A percentile compares a stretch with the other conserved stretches of the same genome.
phyloP scores from a whole-genome alignment of 2,797 vertebrate genomes.

The Gobio occitaniae region DNA sequence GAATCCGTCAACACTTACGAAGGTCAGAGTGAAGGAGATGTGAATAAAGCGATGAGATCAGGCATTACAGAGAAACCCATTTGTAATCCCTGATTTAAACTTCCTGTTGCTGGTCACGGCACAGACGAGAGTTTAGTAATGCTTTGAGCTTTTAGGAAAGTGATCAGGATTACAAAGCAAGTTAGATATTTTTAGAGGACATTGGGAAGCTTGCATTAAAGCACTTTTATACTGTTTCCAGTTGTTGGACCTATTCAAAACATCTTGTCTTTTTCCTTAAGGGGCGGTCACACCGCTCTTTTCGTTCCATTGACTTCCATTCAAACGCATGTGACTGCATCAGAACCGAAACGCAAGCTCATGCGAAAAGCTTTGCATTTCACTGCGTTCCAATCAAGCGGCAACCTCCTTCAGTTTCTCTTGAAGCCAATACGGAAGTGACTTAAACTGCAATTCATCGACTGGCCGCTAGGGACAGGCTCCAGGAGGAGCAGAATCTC shows the following conservation, averaged over 20 bases:
- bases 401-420: too few species aligned
- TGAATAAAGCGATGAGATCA: slow-evolving; percentile 7
- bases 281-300: too few species aligned
- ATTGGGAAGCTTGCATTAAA: not conserved
- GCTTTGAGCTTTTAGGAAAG: slow-evolving; percentile 8
- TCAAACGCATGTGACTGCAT: too few species aligned
- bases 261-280: not conserved
- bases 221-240: not conserved
- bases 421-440: too few species aligned
- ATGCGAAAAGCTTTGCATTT: too few species aligned
- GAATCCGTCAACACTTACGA: slow-evolving; percentile 97
- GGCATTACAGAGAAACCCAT: not conserved
- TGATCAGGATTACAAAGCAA: not conserved
- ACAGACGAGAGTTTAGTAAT: not conserved
- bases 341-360: too few species aligned
- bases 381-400: too few species aligned
- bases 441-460: too few species aligned
- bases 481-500: too few species aligned
- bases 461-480: too few species aligned
- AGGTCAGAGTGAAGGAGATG: slow-evolving; percentile 72
- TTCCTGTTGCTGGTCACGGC: not conserved
- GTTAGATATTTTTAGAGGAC: not conserved
- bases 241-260: not conserved
- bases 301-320: too few species aligned
- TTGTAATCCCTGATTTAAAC: not conserved